A percentile compares a stretch with the other conserved stretches of the same genome.
These are phyloP conservation scores for Macrobrachium rosenbergii DNA, from an alignment of 1,140 invertebrate species.

Conservation along the genomic window DNA sequence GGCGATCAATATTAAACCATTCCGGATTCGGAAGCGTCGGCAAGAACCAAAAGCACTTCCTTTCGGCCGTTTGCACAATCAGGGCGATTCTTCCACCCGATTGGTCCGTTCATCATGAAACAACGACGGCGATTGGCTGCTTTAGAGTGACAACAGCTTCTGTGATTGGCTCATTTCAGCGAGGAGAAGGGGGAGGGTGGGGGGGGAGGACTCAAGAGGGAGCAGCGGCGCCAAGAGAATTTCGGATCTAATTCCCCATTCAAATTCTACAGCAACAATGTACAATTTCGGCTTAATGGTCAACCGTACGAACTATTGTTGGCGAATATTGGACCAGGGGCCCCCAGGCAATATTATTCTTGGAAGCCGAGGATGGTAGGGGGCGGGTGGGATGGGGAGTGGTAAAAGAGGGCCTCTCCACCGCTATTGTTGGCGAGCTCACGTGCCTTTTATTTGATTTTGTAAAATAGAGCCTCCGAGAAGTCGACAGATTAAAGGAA, in stretches of 20 bases:
- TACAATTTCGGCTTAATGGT: slow-evolving; percentile 25
- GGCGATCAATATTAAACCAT: no score
- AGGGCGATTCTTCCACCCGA: not conserved
- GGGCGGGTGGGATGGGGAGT: not conserved
- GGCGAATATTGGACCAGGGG: slow-evolving; percentile 6
- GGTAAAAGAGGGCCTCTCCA: not conserved
- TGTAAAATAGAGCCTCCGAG: slow-evolving; percentile 2
- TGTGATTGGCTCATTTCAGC: slow-evolving; percentile 7
- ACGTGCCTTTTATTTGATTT: slow-evolving; percentile 18
- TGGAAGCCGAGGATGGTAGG: no score
- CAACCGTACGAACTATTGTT: slow-evolving; percentile 23
- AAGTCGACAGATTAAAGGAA: no score
- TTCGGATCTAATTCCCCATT: slow-evolving; percentile 21
- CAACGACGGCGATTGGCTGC: slow-evolving; percentile 17
- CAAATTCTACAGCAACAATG: slow-evolving; percentile 28
- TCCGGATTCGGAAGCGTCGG: no score
- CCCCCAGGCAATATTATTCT: no score
- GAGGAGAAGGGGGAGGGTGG: not conserved
- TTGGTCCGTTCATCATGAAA: slow-evolving; percentile 4
- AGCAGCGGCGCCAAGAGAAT: not conserved
- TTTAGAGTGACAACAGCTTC: not conserved
- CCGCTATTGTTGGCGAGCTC: not conserved
- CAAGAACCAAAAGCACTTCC: no score
- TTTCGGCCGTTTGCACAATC: not conserved
- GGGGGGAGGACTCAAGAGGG: no score